Conservation (phyloP, 2,113 vertebrate genomes). For the Microcebus tavaratra region DNA sequence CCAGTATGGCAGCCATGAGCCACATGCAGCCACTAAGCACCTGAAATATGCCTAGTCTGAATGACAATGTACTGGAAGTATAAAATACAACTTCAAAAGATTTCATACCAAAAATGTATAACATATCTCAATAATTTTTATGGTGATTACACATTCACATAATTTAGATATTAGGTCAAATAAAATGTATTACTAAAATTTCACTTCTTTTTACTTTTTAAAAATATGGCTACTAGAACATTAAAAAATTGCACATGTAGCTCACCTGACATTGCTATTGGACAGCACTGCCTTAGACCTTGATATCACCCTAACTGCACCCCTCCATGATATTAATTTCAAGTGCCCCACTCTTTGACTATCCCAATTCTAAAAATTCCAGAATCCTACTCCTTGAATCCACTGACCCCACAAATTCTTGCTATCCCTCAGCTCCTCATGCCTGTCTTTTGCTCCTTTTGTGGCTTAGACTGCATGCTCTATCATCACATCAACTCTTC, state of each 20-base stretch:
- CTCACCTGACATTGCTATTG: not conserved
- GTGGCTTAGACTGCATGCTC: not conserved
- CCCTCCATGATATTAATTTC: too few relatives aligned
- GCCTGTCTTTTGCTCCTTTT: not conserved
- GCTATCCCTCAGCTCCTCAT: not conserved
- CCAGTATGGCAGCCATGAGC: not conserved
- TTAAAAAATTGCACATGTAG: not conserved
- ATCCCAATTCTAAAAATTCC: not conserved
- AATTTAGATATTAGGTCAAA: not conserved
- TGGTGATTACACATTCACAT: not conserved
- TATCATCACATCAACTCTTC: not conserved
- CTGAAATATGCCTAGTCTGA: not conserved
- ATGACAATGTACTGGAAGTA: not conserved
- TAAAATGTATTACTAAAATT: not conserved
- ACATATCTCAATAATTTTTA: not conserved
- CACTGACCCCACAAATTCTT: not conserved
- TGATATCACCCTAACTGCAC: accelerated
- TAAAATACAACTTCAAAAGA: not conserved
- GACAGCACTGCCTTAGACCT: not conserved
- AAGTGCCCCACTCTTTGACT: not conserved
- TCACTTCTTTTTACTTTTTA: not conserved
- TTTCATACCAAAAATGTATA: not conserved
- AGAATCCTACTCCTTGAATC: not conserved
- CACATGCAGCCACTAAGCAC: not conserved
- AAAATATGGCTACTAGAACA: not conserved